phyloP scores from a whole-genome alignment of 1,140 invertebrate genomes.

The Lepidotrigona ventralis region DNA sequence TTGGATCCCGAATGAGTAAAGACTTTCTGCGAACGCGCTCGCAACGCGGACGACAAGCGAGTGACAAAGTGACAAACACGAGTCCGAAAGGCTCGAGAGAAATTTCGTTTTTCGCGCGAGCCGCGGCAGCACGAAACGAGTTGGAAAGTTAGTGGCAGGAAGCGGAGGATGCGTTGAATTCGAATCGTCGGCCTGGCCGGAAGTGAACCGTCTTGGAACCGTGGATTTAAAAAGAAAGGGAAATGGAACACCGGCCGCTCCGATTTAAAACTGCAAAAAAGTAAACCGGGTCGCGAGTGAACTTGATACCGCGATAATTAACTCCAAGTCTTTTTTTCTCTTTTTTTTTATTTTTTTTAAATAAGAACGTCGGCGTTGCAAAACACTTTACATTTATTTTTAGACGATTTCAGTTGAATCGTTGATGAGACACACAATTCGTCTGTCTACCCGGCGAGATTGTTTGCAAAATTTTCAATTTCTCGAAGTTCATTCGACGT shows the following conservation, averaged over 20 bases:
- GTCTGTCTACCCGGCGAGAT: not conserved
- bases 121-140: no score
- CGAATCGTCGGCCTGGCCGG: slow-evolving; percentile 43
- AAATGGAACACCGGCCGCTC: slow-evolving; percentile 33
- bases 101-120: not conserved
- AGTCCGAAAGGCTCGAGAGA: not conserved
- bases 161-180: slow-evolving; percentile 43
- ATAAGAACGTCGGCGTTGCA: not conserved
- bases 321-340: not conserved
- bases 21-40: slow-evolving; percentile 1
- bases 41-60: no score
- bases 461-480: not conserved
- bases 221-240: slow-evolving; percentile 51
- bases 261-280: slow-evolving; percentile 11
- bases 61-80: not conserved
- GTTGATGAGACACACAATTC: not conserved
- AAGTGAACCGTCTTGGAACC: slow-evolving; percentile 60
- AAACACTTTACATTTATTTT: not conserved
- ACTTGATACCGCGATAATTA: not conserved
- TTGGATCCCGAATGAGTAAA: slow-evolving; percentile 16
- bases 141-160: slow-evolving; percentile 12
- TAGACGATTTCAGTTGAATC: not conserved
- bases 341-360: not conserved
- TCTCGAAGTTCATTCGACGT: not conserved
- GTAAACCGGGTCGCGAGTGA: slow-evolving; percentile 33